phyloP scores from a whole-genome alignment of 2,113 vertebrate genomes.

The Rhynchopsitta pachyrhyncha region DNA sequence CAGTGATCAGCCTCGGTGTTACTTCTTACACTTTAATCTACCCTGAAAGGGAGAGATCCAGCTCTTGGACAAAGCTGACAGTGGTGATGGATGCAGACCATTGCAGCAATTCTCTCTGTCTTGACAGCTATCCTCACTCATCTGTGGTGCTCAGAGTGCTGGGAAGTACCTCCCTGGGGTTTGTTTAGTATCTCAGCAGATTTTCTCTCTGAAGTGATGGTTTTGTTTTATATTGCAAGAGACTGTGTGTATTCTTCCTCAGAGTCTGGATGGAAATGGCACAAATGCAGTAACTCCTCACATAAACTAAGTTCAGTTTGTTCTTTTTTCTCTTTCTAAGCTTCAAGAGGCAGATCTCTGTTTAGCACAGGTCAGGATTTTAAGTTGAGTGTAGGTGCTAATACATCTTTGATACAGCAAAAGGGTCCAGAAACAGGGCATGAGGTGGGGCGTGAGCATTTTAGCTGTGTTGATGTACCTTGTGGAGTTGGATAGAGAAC shows the following conservation, averaged over 20 bases:
- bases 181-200: background rate
- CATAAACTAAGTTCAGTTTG: background rate
- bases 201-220: background rate
- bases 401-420: background rate
- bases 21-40: background rate
- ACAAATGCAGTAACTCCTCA: background rate
- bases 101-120: background rate
- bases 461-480: background rate
- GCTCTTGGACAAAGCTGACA: background rate
- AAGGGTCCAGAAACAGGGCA: background rate
- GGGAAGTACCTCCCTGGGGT: background rate
- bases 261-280: background rate
- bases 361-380: background rate
- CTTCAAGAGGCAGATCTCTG: background rate
- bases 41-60: background rate
- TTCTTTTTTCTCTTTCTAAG: background rate
- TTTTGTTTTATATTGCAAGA: background rate
- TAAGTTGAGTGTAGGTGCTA: background rate
- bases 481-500: background rate
- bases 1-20: background rate
- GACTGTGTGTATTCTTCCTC: background rate
- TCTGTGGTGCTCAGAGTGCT: background rate
- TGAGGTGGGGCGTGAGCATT: background rate
- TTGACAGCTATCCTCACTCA: conserved; percentile 27
- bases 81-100: conserved; percentile 20